phyloP scores from a whole-genome alignment of 2,888 invertebrate species.

The Lochmaea capreae region DNA sequence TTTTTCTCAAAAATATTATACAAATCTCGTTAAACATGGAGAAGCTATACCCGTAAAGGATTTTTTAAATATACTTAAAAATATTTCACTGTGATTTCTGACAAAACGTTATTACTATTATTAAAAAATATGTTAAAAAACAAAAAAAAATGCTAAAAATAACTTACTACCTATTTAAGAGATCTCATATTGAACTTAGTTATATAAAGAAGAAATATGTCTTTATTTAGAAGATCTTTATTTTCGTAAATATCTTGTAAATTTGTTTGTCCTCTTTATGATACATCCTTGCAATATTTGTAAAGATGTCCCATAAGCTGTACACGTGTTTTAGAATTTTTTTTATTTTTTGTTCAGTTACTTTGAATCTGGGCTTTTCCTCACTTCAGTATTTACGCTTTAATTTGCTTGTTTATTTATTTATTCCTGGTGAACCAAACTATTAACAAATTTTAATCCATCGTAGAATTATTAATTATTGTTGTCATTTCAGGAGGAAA shows the following conservation, averaged over 20 bases:
- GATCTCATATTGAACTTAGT: constrained; percentile 67
- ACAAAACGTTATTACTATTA: constrained; percentile 63
- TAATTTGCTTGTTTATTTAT: constrained; percentile 16
- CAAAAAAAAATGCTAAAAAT: constrained; percentile 60
- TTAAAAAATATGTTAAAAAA: constrained; percentile 53
- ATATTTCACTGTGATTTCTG: constrained; percentile 67
- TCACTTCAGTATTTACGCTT: not conserved
- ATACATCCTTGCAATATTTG: constrained; percentile 58
- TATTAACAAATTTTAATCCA: not conserved
- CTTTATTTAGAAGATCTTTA: constrained; percentile 64
- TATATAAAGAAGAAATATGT: constrained; percentile 55
- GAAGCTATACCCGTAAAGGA: constrained; percentile 41
- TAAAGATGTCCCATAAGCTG: constrained; percentile 52
- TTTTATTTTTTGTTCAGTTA: constrained; percentile 45
- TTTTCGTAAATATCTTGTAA: constrained; percentile 59
- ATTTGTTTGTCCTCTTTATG: constrained; percentile 44
- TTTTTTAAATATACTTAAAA: constrained; percentile 56
- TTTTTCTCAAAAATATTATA: constrained; percentile 37
- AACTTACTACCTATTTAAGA: constrained; percentile 66
- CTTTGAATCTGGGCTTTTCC: constrained; percentile 54
- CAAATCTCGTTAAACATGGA: constrained; percentile 38
- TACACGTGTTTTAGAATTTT: constrained; percentile 43
- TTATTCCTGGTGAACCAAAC: not conserved
- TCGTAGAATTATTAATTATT: constrained; percentile 19
- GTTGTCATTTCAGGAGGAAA: no score